phyloP scores from a whole-genome alignment of 2,113 vertebrate species.

The Ifrita kowaldi region DNA sequence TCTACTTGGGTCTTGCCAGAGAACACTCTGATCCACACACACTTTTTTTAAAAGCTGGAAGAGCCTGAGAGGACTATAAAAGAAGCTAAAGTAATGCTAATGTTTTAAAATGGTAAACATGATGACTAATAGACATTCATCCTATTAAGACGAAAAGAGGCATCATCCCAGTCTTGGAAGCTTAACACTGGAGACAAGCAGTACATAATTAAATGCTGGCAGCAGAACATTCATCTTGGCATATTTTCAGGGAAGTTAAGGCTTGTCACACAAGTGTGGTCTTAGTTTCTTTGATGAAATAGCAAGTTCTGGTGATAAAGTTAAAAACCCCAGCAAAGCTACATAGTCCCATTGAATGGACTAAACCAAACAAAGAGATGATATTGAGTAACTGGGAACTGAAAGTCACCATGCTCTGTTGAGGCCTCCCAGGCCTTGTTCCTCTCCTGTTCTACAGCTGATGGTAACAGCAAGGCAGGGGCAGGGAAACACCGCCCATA shows the following conservation, averaged over 20 bases:
- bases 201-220: background rate
- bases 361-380: background rate
- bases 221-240: background rate
- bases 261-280: background rate
- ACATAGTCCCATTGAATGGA: background rate
- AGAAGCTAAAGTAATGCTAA: slow-evolving; percentile 15
- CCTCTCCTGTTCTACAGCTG: background rate
- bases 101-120: background rate
- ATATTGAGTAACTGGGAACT: background rate
- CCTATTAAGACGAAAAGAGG: background rate
- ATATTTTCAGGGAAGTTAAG: background rate
- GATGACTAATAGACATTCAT: background rate
- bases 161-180: background rate
- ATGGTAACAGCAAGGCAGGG: background rate
- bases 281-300: background rate
- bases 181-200: background rate
- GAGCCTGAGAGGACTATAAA: background rate
- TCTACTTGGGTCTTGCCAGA: background rate
- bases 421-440: background rate
- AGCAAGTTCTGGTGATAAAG: background rate
- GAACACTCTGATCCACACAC: slow-evolving; percentile 19
- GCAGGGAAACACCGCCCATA: background rate
- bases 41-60: background rate
- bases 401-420: background rate
- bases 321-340: background rate